Conservation (phyloP, 2,888 invertebrate species). For the Cephus sareptanus region DNA sequence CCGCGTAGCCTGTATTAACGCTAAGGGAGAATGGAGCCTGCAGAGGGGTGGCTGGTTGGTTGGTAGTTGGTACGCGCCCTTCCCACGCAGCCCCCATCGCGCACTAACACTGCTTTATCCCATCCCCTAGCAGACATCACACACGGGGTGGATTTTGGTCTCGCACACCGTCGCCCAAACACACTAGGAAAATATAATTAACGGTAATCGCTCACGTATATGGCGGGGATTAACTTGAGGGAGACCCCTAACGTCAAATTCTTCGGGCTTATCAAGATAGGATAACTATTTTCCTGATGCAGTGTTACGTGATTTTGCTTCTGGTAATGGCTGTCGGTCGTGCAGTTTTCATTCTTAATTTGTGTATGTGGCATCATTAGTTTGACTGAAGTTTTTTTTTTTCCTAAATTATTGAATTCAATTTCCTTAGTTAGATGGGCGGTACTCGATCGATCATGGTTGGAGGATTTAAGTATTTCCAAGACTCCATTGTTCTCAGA, state of each 20-base stretch:
- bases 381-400: neutral
- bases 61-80: slow-evolving; percentile 35
- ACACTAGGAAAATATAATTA: slow-evolving; percentile 64
- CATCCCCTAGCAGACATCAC: neutral
- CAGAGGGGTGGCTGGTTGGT: slow-evolving; percentile 26
- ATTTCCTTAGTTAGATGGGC: neutral
- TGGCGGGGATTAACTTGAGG: slow-evolving; percentile 52
- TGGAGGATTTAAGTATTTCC: neutral
- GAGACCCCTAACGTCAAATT: slow-evolving; percentile 45
- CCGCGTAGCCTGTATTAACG: slow-evolving; percentile 60
- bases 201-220: slow-evolving; percentile 65
- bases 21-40: slow-evolving; percentile 44
- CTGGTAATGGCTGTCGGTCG: neutral
- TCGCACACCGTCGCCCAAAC: slow-evolving; percentile 33
- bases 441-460: neutral
- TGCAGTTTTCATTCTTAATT: neutral
- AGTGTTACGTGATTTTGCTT: slow-evolving; percentile 30
- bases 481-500: neutral
- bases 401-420: neutral
- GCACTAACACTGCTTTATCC: neutral
- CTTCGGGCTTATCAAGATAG: slow-evolving; percentile 49
- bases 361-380: neutral
- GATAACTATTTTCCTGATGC: slow-evolving; percentile 42
- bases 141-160: slow-evolving; percentile 8
- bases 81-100: slow-evolving; percentile 29